Base-by-base conservation (phyloP, 2,797 vertebrate genomes). In the Fistularia tabacaria region DNA sequence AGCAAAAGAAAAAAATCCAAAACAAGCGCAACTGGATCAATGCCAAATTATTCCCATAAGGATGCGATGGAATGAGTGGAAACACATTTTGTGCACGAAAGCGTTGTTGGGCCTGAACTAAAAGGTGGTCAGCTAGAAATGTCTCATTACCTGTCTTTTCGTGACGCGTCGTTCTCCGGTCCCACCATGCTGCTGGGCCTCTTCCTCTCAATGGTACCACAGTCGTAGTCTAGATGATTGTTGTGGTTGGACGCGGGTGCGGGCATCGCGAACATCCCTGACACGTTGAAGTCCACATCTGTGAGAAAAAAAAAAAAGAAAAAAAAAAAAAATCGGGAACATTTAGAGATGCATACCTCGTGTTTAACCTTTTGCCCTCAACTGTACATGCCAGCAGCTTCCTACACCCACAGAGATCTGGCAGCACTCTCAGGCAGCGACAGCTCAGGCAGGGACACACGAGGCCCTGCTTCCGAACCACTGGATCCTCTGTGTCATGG, bases 271-370 rank as follows among this genome's bases (percentile, higher is more conserved):
- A 99, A 99, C 12, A 93, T 93, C 64, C 94, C 96, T 0, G 96
- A 98, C 12, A 98, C 95, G 0, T 99, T 99, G 81, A 99, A 99
- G 56, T 99, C 97, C 70, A 98, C 87, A 10, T 99, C 97, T 99
- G 87, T 11, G 39, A 49, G 74, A 66, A 57, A 3, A 69, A 10
- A 53, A n/a, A 51, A 0, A 38, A 7, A 4, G 8, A 13, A 46
- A 40, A 8, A 40, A 8, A 7, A 7, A 40, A 40, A 40, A 40
- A 13, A 45, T 1, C 43, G 7, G 14, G 10, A 6, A 10, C 7
- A 7, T 13, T 10, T 10, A 45, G 1, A 42, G 41, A 25, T 25
- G 25, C 25, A 25, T 3, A 25, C 25, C 25, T 25, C 25, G 25
- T 25, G 25, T 25, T 25, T 25, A 25, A 25, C 25, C 25, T 25